Conservation (phyloP, 2,888 invertebrate species). For the Eudasyphora cyanicolor region DNA sequence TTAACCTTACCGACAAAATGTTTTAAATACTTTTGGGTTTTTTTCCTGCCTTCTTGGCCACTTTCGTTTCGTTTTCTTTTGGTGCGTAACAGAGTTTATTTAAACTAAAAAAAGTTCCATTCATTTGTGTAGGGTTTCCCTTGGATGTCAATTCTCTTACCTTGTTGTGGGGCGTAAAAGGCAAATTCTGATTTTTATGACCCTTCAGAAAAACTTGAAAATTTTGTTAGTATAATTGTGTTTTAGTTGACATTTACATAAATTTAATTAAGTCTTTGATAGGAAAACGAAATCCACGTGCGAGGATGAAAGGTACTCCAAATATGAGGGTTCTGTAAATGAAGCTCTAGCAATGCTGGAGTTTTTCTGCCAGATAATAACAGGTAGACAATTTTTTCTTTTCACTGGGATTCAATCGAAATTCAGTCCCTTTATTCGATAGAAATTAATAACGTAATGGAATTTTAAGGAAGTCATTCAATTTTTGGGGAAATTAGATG, state of each 20-base stretch:
- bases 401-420: not conserved
- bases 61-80: not conserved
- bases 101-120: slow-evolving; percentile 33
- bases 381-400: not conserved
- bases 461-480: not conserved
- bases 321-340: not conserved
- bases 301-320: not conserved
- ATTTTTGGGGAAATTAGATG: too few species aligned
- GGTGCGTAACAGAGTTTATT: slow-evolving; percentile 20
- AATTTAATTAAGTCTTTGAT: slow-evolving; percentile 43
- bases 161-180: not conserved
- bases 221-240: slow-evolving; percentile 26
- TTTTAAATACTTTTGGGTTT: slow-evolving; percentile 34
- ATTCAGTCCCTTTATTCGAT: not conserved
- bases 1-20: slow-evolving; percentile 19
- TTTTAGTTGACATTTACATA: slow-evolving; percentile 48
- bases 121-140: slow-evolving; percentile 23
- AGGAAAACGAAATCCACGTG: slow-evolving; percentile 4
- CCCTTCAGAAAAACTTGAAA: slow-evolving; percentile 19
- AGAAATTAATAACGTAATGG: not conserved
- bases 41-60: not conserved
- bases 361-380: not conserved
- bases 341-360: not conserved
- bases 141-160: not conserved
- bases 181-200: slow-evolving; percentile 26